Base-by-base conservation (phyloP, 1,140 invertebrate genomes). In the Drosophila orosa region DNA sequence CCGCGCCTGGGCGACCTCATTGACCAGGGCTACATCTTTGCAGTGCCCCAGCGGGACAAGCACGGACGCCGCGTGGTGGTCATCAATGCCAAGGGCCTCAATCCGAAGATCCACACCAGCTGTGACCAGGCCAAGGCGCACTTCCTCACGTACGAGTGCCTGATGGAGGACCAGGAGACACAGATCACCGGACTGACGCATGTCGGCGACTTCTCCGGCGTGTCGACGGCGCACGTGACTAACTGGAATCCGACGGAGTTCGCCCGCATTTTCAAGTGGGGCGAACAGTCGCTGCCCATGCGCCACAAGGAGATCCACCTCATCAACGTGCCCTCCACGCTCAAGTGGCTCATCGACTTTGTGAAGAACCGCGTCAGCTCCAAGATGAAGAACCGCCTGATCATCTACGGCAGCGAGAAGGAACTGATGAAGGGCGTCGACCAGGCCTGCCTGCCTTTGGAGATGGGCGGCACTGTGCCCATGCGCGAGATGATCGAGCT, bases 261-360 rank as follows among this genome's bases (percentile, higher is more conserved):
- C 71, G 94, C 94, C 5, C 93, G 93, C 17, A 83, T 95, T 24
- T 92, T 95, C 40, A 95, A 94, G 91, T 95, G 95, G 95, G 95
- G 95, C 79, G 95, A 96, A 95, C 95, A 96, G 94, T 96, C 95
- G 5, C 78, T 95, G 48, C 96, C 96, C 13, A 94, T 96, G 92
- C 93, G 96, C 29, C 96, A 97, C 91, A 96, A 96, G 90, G 94
- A 95, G 83, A 93, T 95, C 37, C 95, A 97, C 80, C 92, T 95
- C 45, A 91, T 96, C 15, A 96, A 97, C 83, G 92, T 96, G 3
- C 95, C 95, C 12, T 77, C 93, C 22, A 93, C 95, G 1, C 82
- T 96, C 2, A 94, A 95, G 76, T 96, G 95, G 83, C 93, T 96
- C 19, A 95, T 96, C 62, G 95, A 96, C 77, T 95, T 96, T 79